Percentiles rank a stretch among this genome's conserved stretches.
phyloP scores from a whole-genome alignment of 2,888 invertebrate genomes.

The Strigamia crassipes region DNA sequence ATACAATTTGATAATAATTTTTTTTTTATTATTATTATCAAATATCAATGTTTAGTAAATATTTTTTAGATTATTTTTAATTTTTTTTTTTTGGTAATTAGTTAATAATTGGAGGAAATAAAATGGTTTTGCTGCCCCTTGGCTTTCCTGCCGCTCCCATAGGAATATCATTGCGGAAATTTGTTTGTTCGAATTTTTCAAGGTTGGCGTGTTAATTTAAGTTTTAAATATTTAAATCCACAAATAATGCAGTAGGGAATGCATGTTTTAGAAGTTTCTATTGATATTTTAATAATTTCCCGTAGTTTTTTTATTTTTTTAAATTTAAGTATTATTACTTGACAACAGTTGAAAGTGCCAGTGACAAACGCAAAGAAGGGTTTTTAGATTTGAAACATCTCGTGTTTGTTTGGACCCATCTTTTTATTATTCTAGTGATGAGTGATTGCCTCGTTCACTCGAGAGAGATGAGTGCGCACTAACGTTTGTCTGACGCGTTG shows the following conservation, averaged over 20 bases:
- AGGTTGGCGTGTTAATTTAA: not conserved
- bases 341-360: not conserved
- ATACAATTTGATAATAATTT: not conserved
- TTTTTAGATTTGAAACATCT: slow-evolving; percentile 10
- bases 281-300: no score
- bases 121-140: no score
- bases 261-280: no score
- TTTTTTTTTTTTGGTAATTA: not conserved
- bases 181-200: not conserved
- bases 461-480: slow-evolving; percentile 10
- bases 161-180: not conserved
- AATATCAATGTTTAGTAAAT: not conserved
- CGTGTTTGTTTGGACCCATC: slow-evolving; percentile 1
- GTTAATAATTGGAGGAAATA: no score
- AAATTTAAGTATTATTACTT: no score
- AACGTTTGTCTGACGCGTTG: slow-evolving; percentile 1
- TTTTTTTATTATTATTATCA: not conserved
- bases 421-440: not conserved
- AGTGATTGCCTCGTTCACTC: slow-evolving; percentile 10
- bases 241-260: no score
- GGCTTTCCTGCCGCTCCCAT: not conserved
- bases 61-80: not conserved
- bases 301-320: no score
- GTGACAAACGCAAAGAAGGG: not conserved
- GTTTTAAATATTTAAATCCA: not conserved